phyloP scores from a whole-genome alignment of 2,797 vertebrate species.

The Masticophis lateralis region DNA sequence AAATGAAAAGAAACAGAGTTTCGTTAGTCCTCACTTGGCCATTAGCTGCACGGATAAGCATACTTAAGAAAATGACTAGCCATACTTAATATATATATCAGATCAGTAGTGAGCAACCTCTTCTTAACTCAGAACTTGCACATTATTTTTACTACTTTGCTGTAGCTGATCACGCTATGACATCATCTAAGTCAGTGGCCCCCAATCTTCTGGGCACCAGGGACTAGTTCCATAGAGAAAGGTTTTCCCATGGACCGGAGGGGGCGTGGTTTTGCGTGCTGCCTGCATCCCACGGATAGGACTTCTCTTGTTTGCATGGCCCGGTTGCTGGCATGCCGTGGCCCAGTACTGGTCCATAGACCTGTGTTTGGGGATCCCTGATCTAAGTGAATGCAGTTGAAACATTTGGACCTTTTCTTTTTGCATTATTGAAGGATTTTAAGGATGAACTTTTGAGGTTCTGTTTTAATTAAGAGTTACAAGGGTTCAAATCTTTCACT shows the following conservation, averaged over 20 bases:
- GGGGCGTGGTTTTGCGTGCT: neutral
- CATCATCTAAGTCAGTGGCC: neutral
- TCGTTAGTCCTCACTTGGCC: neutral
- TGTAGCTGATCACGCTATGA: neutral
- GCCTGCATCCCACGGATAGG: neutral
- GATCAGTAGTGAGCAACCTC: neutral
- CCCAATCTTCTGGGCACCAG: neutral
- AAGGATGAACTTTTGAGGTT: neutral
- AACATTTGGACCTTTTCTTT: neutral
- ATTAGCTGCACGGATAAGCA: neutral
- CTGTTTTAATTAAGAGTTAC: neutral
- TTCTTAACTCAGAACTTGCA: neutral
- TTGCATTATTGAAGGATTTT: neutral
- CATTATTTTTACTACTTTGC: neutral
- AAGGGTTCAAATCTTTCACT: neutral
- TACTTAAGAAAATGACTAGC: neutral
- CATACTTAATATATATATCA: neutral
- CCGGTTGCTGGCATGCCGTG: neutral
- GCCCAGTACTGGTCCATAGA: neutral
- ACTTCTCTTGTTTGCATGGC: neutral
- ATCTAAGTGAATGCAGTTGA: neutral
- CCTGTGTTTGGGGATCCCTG: neutral
- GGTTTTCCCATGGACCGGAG: neutral
- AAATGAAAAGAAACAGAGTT: neutral
- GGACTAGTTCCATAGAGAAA: neutral